Evolutionary conservation across 2,797 vertebrate genomes (phyloP), one percentile per base, ranked within the genome.

Genomic region (Crocidura indochinensis): DNA sequence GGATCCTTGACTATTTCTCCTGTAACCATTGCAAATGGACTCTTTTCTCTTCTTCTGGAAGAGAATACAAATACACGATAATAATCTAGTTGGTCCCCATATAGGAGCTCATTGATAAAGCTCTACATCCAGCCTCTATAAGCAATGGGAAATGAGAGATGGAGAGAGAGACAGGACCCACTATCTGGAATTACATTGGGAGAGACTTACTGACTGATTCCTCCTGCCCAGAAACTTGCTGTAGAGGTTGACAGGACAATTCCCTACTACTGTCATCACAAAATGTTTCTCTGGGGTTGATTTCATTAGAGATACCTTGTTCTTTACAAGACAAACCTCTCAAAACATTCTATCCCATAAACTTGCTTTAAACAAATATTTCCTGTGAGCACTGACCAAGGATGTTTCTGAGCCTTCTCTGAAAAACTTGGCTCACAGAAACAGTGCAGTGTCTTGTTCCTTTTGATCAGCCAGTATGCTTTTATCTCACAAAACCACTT

Each of bases 261-360:
- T 75, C 26, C 65, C 47, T 14, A 17, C 51, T 49, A 17, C 47
- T 65, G 64, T n/a, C 24, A n/a, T 9, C 8, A 74, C 78, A 67
- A 64, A 11, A 14, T 53, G 44, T 47, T 69, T 78, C 78, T 64
- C 49, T 64, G 31, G 62, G 26, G 49, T 7, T 72, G 24, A n/a
- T 5, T 67, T 1, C 1, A 46, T 67, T 64, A 53, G 20, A 87
- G 49, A 76, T 27, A 9, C 14, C 73, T 82, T 82, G 71, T 65
- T 49, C 27, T 87, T 83, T 73, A n/a, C 82, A 93, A 26, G 44
- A 62, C 24, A 65, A 85, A 24, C 60, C 69, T 64, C 69, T 90
- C 38, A 38, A 38, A 65, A 15, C 65, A n/a, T 22, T 92, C 49
- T 29, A 67, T 47, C 60, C 68, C 67, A 69, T 79, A 80, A 77